Conservation (phyloP, 2,113 vertebrate species). For the Nanorana parkeri region DNA sequence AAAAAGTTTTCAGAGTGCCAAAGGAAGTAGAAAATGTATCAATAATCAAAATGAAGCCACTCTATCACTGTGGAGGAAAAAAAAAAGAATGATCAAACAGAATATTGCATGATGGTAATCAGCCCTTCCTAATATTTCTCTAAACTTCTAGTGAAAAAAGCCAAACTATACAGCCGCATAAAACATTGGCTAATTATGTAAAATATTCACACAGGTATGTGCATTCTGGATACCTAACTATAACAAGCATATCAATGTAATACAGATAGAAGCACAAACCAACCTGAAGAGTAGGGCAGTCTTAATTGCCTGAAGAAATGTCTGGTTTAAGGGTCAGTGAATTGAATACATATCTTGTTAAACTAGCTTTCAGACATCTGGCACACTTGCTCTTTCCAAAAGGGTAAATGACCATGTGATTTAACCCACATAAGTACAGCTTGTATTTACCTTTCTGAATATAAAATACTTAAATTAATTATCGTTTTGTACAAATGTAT, state of each 20-base stretch:
- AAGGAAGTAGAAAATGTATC: background rate
- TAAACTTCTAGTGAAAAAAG: no score
- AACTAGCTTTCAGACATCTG: background rate
- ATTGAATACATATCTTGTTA: background rate
- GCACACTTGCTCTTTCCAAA: constrained; percentile 62
- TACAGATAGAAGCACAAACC: no score
- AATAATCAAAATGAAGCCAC: background rate
- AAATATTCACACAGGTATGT: background rate
- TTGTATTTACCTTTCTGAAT: constrained; percentile 56
- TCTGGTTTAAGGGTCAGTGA: background rate
- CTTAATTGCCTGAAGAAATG: background rate
- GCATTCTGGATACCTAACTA: no score
- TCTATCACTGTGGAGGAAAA: background rate
- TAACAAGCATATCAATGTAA: no score
- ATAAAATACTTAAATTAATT: constrained; percentile 58
- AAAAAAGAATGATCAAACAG: background rate
- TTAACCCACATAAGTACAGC: constrained; percentile 50
- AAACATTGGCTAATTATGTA: no score
- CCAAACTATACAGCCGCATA: background rate
- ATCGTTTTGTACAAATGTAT: constrained; percentile 44
- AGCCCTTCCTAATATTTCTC: background rate
- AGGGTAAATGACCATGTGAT: constrained; percentile 58
- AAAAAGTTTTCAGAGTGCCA: background rate
- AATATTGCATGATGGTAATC: background rate
- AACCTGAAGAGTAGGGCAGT: background rate